Base-by-base conservation (phyloP, 1,140 invertebrate genomes). In the Drepana arcuata region DNA sequence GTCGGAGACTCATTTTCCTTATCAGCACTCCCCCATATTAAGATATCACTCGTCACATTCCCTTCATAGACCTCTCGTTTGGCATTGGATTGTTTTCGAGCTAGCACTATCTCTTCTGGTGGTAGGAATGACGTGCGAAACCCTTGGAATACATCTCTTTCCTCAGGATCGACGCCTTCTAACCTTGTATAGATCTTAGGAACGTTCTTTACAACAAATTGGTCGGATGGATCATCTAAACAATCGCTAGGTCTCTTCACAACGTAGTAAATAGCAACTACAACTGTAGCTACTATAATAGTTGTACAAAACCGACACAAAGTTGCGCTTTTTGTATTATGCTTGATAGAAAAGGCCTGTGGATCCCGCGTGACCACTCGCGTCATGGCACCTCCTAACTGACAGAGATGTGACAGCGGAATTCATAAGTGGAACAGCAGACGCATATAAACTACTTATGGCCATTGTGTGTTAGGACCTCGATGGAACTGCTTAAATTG, bases 71-170 rank as follows among this genome's bases (percentile, higher is more conserved):
- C 24, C n/a, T 63, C 60, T 21, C 39, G 34, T 29, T 50, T 55
- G 26, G n/a, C 12, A 12, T 56, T 50, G 2, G 33, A 34, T 11
- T 47, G 30, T 12, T 16, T 51, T 12, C 51, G 48, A 5, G 62
- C 55, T 7, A 75, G 37, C 15, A 70, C 38, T 33, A 67, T 48
- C 41, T 82, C 74, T 21, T 78, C 71, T 3, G 38, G 53, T 0
- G 78, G 78, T 18, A 79, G 32, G 34, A 82, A 82, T 16, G 78
- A 82, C 0, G 74, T 82, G 7, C 59, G 63, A 30, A 82, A 82
- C 1, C 73, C 78, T 44, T 79, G 47, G 38, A 79, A 79, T 12
- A 82, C 65, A 9, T 82, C 78, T 16, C 78, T 52, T 16, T 82
- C 78, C 16, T 82, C 74, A 13, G 74, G 69, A 44, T 72, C 69